Conservation (phyloP, 2,888 invertebrate species). For the Julus scandinavius region DNA sequence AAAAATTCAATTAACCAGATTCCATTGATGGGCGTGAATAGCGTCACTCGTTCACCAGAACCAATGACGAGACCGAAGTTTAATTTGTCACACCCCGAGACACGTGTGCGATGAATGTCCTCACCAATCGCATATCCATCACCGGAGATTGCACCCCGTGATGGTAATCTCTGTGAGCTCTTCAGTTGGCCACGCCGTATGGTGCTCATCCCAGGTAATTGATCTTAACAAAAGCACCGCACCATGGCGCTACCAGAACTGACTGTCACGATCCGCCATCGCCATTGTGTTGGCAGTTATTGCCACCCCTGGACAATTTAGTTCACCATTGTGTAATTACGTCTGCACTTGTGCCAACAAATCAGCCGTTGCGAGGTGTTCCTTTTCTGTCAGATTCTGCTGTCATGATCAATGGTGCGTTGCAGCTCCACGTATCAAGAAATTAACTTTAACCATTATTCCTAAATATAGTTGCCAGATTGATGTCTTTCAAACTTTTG, state of each 20-base stretch:
- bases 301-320: slow-evolving; percentile 9
- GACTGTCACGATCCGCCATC: neutral
- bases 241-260: neutral
- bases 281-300: slow-evolving; percentile 1
- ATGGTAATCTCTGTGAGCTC: slow-evolving; percentile 16
- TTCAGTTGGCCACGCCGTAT: neutral
- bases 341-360: slow-evolving; percentile 20
- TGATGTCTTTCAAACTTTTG: no score
- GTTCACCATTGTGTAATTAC: slow-evolving; percentile 23
- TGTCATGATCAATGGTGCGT: neutral
- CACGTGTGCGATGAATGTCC: slow-evolving; percentile 34
- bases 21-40: neutral
- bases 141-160: neutral
- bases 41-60: neutral
- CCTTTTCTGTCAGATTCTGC: neutral
- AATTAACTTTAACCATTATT: no score
- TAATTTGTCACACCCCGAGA: slow-evolving; percentile 19
- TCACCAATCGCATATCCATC: neutral
- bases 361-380: neutral
- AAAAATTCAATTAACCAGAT: slow-evolving; percentile 12
- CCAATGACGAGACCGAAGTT: neutral
- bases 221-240: slow-evolving; percentile 8
- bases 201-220: neutral
- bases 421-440: no score
- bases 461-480: no score